These are phyloP conservation scores for Caretta caretta DNA, from an alignment of 2,113 vertebrate species.

Conservation along the genomic window DNA sequence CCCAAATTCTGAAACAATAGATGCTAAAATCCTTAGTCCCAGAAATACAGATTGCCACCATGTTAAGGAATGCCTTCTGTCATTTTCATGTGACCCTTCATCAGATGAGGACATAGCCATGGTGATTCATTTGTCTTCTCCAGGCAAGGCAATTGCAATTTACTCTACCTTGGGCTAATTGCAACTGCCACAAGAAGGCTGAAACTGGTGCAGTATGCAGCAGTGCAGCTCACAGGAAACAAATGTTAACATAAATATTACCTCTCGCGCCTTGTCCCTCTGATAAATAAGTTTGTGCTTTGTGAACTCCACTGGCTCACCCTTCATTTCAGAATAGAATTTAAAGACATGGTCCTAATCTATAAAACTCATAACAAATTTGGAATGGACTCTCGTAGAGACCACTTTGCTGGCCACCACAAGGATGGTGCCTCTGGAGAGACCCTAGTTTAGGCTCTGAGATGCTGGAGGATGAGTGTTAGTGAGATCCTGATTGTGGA, in stretches of 20 bases:
- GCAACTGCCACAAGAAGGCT: background rate
- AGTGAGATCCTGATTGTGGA: no score
- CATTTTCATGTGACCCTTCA: background rate
- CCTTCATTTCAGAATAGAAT: no score
- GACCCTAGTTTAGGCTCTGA: no score
- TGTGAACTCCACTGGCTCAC: background rate
- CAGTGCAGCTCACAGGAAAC: background rate
- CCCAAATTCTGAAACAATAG: background rate
- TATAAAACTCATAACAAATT: no score
- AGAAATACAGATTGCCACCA: background rate
- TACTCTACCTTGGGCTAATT: background rate
- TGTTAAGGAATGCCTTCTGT: background rate
- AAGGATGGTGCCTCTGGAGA: no score
- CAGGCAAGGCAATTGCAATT: background rate
- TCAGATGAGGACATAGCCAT: background rate
- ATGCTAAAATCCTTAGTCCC: background rate
- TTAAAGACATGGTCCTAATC: no score
- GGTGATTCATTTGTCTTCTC: background rate
- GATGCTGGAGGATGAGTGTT: no score
- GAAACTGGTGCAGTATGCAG: background rate
- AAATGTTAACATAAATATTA: background rate
- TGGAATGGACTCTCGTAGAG: no score
- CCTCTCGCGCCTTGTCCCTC: background rate
- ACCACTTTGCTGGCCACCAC: no score
- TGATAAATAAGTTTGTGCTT: background rate